Evolutionary conservation across 2,113 vertebrate species (phyloP).

Genomic region (Prunella fulvescens): DNA sequence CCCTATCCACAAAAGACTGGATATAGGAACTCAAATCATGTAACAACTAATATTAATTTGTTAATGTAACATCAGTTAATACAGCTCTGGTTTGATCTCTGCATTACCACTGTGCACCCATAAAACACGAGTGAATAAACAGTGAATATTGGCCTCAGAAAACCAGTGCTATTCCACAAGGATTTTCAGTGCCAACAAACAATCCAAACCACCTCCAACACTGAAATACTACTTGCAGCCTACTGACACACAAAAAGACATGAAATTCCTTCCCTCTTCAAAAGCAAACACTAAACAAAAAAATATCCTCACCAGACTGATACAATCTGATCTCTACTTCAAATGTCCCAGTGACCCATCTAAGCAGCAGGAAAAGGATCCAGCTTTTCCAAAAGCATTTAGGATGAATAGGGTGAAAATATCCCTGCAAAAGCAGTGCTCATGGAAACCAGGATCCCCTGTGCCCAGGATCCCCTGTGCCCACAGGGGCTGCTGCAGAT

Average conservation of each 20-base stretch:
- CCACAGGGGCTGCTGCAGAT: not conserved
- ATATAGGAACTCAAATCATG: not conserved
- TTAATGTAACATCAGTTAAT: not conserved
- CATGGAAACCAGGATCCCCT: not conserved
- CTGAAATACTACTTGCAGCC: not conserved
- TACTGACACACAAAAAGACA: not conserved
- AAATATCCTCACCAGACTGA: not conserved
- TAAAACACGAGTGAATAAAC: not conserved
- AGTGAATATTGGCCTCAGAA: not conserved
- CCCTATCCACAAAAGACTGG: not conserved
- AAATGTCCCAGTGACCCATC: not conserved
- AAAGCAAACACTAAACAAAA: not conserved
- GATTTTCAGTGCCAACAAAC: not conserved
- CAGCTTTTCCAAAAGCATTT: not conserved
- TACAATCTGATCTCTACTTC: not conserved
- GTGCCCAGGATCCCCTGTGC: not conserved
- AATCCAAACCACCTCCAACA: not conserved
- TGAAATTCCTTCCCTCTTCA: not conserved
- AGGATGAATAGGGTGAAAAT: not conserved
- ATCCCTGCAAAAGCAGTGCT: not conserved
- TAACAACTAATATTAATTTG: not conserved
- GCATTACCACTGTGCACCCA: not conserved
- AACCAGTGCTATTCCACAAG: not conserved
- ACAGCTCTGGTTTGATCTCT: not conserved
- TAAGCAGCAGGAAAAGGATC: not conserved